Conservation (phyloP, 2,797 vertebrate species). For the Phyllotis vaccarum region DNA sequence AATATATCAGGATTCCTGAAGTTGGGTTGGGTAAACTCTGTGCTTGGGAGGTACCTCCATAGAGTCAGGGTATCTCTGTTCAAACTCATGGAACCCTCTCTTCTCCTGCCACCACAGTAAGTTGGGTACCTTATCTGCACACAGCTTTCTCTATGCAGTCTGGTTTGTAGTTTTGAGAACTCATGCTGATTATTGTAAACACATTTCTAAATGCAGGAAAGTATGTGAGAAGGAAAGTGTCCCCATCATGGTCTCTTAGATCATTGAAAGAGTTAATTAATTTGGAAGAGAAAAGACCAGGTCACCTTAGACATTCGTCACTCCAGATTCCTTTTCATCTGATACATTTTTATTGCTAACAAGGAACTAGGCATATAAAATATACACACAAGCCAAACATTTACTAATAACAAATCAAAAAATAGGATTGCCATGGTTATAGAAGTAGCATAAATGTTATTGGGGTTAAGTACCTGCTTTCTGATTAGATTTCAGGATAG, state of each 20-base stretch:
- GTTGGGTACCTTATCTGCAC: neutral
- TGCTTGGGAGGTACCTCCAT: neutral
- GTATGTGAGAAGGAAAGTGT: neutral
- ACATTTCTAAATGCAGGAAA: neutral
- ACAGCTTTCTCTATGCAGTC: neutral
- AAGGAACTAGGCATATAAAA: neutral
- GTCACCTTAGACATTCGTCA: neutral
- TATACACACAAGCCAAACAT: neutral
- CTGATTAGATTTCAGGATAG: neutral
- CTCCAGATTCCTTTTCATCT: neutral
- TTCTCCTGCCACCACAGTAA: no score
- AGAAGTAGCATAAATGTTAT: neutral
- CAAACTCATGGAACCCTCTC: accelerated
- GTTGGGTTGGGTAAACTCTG: neutral
- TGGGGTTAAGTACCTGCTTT: neutral
- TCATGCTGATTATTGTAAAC: neutral
- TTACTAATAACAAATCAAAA: neutral
- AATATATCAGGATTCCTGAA: neutral
- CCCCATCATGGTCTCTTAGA: no score
- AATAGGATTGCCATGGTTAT: neutral
- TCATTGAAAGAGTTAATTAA: neutral
- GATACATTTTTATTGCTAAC: neutral
- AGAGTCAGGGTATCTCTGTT: neutral
- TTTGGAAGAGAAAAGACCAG: neutral
- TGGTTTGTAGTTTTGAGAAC: neutral